Evolutionary conservation across 2,888 invertebrate genomes (phyloP), one percentile per base, ranked within the genome.

Genomic region (Epinotia bilunana): DNA sequence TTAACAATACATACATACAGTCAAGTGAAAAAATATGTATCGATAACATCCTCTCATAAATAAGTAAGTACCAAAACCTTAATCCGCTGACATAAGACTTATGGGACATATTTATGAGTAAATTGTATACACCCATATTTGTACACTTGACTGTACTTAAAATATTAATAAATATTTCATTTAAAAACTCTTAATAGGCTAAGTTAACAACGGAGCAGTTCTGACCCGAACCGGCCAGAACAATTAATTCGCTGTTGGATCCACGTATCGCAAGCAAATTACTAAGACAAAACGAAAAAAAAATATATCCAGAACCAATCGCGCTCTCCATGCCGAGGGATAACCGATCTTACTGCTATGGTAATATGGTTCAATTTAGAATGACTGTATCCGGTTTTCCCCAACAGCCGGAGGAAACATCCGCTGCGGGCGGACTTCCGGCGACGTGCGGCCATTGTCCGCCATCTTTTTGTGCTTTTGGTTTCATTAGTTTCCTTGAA

Each of bases 401-500:
- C 53, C 43, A 39, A 71, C 82, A 80, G 83, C 79, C 79, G 83
- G 79, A 79, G 78, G 78, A 77, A 72, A 81, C 82, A 84, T 87
- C 87, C 87, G 84, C 82, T 82, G 83, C 82, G 80, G 79, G 77
- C 77, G 78, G n/a, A 79, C 83, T 80, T 85, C 86, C 86, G 86
- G 82, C 77, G 79, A 87, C 85, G 83, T 80, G 84, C 80, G 80
- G 77, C 83, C 82, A 85, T 87, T 89, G 88, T 88, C 82, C 83
- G 79, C 79, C 78, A 79, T 83, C 85, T 84, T 86, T 87, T 87
- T 85, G 58, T 88, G 79, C 76, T 80, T 79, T 78, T 79, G 74
- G 77, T 80, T 87, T 89, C 88, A 89, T 90, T 90, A 87, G 86
- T 87, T 88, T 86, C 84, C 61, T 61, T 61, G 57, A 57, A 67